Conservation (phyloP, 2,888 invertebrate genomes). For the Homarus gammarus region DNA sequence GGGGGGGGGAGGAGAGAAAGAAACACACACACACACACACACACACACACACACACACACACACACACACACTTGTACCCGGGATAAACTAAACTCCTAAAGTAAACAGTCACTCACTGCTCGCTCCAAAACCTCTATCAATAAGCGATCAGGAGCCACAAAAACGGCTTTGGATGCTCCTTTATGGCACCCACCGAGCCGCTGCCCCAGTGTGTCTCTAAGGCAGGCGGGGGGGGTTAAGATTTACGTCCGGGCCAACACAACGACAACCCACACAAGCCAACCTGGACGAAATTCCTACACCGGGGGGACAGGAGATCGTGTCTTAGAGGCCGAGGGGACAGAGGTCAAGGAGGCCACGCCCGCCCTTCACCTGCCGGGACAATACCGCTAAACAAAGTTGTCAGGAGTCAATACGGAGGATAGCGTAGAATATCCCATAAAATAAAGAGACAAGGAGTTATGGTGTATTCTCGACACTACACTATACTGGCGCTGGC, state of each 20-base stretch:
- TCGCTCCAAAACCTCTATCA: conserved; percentile 6
- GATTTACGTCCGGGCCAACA: conserved; percentile 45
- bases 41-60: too few relatives aligned
- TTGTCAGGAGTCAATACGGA: conserved; percentile 65
- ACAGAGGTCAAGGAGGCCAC: background rate
- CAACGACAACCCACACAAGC: conserved; percentile 15
- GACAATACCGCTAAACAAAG: conserved; percentile 59
- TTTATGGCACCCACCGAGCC: conserved; percentile 31
- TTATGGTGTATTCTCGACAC: conserved; percentile 43
- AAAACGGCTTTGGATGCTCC: conserved; percentile 16
- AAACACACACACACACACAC: too few relatives aligned
- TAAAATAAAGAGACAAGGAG: conserved; percentile 47
- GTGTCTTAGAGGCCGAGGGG: background rate
- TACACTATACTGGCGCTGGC: conserved; percentile 24
- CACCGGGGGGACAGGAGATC: background rate
- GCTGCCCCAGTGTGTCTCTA: conserved; percentile 16
- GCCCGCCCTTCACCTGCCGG: conserved; percentile 38
- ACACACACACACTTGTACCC: too few relatives aligned
- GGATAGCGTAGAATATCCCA: conserved; percentile 35
- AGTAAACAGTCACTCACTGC: background rate
- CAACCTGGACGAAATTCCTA: conserved; percentile 8
- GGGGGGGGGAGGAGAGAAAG: too few relatives aligned
- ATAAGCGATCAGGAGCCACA: conserved; percentile 28
- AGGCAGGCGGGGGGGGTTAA: conserved; percentile 13
- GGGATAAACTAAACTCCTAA: too few relatives aligned